Percentiles rank a stretch among this genome's conserved stretches.
phyloP scores from a whole-genome alignment of 37 sponge, comb jelly and placozoan genomes.

The Lycopodina hypogea region DNA sequence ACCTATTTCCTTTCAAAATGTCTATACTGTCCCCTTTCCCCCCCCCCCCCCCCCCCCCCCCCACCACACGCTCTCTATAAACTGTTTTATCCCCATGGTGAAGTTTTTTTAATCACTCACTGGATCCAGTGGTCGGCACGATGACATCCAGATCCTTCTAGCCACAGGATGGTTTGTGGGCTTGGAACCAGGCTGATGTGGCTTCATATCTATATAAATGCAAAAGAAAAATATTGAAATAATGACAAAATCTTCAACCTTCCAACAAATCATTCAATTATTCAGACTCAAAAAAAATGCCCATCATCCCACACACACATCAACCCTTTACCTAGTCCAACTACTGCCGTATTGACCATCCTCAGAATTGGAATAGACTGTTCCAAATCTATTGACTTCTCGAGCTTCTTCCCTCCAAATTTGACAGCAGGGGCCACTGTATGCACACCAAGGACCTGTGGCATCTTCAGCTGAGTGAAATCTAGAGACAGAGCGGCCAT shows the following conservation, averaged over 20 bases:
- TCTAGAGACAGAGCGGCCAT: not conserved
- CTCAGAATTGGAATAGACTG: not conserved
- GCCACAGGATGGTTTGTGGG: conserved; percentile 11
- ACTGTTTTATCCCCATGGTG: too few relatives aligned
- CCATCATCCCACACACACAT: too few relatives aligned
- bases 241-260: too few relatives aligned
- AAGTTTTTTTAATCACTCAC: too few relatives aligned
- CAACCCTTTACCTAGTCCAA: conserved; percentile 12
- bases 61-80: too few relatives aligned
- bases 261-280: too few relatives aligned
- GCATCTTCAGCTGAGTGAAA: not conserved
- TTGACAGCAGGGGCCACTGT: not conserved
- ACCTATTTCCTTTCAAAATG: too few relatives aligned
- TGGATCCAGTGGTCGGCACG: conserved; percentile 31
- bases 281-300: too few relatives aligned
- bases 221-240: not conserved
- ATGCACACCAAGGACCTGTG: not conserved
- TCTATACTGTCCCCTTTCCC: too few relatives aligned
- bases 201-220: not conserved
- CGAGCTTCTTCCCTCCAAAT: not conserved
- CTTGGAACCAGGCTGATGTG: not conserved
- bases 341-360: not conserved
- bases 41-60: too few relatives aligned
- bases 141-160: conserved; percentile 43
- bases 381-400: not conserved